Percentiles rank a stretch among this genome's conserved stretches.
These are phyloP conservation scores for Salvelinus sp. DNA, from an alignment of 2,113 vertebrate genomes.

Conservation along the genomic window DNA sequence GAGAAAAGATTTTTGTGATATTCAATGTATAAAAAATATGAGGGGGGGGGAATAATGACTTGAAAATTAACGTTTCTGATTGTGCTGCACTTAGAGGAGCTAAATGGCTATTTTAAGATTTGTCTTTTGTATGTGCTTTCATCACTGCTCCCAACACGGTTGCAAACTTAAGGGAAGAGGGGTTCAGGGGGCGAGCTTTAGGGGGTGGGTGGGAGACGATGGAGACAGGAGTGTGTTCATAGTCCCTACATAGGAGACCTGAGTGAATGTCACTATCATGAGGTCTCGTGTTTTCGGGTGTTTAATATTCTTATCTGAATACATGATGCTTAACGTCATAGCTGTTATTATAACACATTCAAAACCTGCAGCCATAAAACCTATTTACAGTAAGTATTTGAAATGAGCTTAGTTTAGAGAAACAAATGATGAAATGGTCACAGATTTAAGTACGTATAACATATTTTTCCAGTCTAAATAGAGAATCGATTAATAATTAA, in stretches of 20 bases:
- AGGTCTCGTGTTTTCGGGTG: conserved; percentile 47
- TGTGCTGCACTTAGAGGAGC: conserved; percentile 85
- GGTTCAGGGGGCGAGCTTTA: conserved; percentile 42
- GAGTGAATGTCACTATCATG: conserved; percentile 33
- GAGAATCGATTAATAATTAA: background rate
- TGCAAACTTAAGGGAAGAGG: conserved; percentile 35
- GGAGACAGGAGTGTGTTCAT: conserved; percentile 22
- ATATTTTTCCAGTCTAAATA: conserved; percentile 42
- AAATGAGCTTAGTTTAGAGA: conserved; percentile 37
- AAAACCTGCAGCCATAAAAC: conserved; percentile 41
- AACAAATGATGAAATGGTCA: conserved; percentile 24
- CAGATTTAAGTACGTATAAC: conserved; percentile 26
- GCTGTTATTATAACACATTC: conserved; percentile 27
- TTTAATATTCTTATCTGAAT: conserved; percentile 47
- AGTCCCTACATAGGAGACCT: conserved; percentile 43
- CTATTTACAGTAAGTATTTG: conserved; percentile 53
- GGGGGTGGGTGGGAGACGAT: too few relatives aligned
- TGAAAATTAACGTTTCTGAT: conserved; percentile 80
- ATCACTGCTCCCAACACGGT: conserved; percentile 79
- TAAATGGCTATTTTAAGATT: conserved; percentile 81
- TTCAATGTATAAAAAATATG: conserved; percentile 65
- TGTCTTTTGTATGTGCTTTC: conserved; percentile 84
- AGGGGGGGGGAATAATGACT: conserved; percentile 81
- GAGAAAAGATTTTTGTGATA: conserved; percentile 75
- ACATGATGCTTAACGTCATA: conserved; percentile 31